Percentiles rank a stretch among this genome's conserved stretches.
Conservation (phyloP, 2,888 invertebrate species). For the Apamea anceps region DNA sequence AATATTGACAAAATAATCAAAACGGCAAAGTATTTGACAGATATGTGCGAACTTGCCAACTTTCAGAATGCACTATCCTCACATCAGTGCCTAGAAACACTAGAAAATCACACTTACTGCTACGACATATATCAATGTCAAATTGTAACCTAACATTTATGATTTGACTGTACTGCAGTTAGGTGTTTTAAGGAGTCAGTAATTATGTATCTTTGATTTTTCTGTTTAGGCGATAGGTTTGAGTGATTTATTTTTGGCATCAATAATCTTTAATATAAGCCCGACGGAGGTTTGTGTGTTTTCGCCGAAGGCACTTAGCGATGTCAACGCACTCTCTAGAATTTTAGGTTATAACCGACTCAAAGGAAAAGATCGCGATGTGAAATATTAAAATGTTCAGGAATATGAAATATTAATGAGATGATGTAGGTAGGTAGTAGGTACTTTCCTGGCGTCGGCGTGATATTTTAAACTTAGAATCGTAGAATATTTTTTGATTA, state of each 20-base stretch:
- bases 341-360: constrained; percentile 28
- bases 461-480: constrained; percentile 31
- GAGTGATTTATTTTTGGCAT: not conserved
- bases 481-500: not conserved
- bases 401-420: constrained; percentile 39
- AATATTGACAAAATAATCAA: not conserved
- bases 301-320: constrained; percentile 1
- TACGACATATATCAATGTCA: not conserved
- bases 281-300: not conserved
- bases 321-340: constrained; percentile 37
- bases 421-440: not conserved
- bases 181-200: not conserved
- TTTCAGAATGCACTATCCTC: not conserved
- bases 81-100: not conserved
- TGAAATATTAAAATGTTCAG: constrained; percentile 47
- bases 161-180: not conserved
- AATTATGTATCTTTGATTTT: not conserved
- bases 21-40: not conserved
- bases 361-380: constrained; percentile 23
- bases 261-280: not conserved
- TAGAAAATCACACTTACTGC: not conserved
- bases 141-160: not conserved
- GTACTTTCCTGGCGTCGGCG: not conserved
- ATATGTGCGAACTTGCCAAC: not conserved
- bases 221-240: not conserved